Base-by-base conservation (phyloP, 64 coral and sea anemone species). In the Pachyseris speciosa region DNA sequence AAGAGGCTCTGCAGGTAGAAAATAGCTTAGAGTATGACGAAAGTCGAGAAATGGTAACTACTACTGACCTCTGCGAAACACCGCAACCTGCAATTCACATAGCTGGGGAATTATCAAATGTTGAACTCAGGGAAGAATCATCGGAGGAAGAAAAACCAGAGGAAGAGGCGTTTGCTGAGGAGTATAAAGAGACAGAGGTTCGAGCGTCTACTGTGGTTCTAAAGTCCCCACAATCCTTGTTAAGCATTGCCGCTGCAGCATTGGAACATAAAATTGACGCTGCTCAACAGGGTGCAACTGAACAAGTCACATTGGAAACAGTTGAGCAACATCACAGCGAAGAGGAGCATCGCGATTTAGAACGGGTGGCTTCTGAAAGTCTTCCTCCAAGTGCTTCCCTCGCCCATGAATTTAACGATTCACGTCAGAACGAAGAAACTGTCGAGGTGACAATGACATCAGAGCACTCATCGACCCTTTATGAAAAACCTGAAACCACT, bases 91-190 rank as follows among this genome's bases (percentile, higher is more conserved):
- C 77, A 63, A 5, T 81, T 61, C 52, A 81, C 19, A 37, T 81
- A 58, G 77, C 77, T 13, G 77, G 22, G 27, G 52, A 60, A 63
- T 25, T 81, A 8, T 61, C 77, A 17, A 81, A 81, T 40, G 37
- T 61, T 34, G 37, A 61, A 39, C 34, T 53, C 24, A 33, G 1
- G 12, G 77, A 81, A n/a, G 77, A 81, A 63, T 61, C 53, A 37
- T 81, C 40, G 0, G 73, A 86, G 27, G 64, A 86, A n/a, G 83
- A 70, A 42, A 52, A 86, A 86, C 19, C 15, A 27, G 88, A 59
- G 39, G 17, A 91, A 48, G 77, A 29, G 20, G 88, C 4, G 20
- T 31, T 10, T 39, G 69, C 64, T 37, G 51, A 70, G 20, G 43
- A 63, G 53, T 53, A 75, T 40, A 33, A 58, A 20, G 87, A 91